Conservation (phyloP, 2,888 invertebrate genomes). For the Andrena marginata region DNA sequence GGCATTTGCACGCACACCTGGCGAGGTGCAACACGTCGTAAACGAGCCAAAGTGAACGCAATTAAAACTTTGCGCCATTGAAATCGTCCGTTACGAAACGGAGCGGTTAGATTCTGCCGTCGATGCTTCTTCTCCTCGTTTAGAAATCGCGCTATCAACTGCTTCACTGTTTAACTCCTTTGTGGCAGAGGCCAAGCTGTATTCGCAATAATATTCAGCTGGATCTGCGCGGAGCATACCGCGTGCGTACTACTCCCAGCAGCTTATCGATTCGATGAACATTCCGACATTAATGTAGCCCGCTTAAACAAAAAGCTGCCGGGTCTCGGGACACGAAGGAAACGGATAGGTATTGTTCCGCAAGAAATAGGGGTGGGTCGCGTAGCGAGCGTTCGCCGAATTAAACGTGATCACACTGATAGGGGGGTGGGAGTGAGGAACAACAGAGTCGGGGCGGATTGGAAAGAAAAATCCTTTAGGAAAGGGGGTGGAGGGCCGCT, state of each 20-base stretch:
- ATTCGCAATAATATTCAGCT: not conserved
- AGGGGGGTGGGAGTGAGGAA: not conserved
- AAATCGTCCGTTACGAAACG: conserved; percentile 10
- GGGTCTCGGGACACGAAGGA: not conserved
- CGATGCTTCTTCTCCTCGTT: conserved; percentile 2
- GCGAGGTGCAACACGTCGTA: conserved; percentile 12
- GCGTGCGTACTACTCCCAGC: not conserved
- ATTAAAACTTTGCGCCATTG: conserved; percentile 45
- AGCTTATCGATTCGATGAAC: conserved; percentile 13
- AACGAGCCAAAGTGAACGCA: conserved; percentile 13
- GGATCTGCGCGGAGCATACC: not conserved
- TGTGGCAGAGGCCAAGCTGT: not conserved
- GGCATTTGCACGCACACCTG: conserved; percentile 37
- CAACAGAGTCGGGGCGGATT: not conserved
- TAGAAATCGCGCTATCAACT: not conserved
- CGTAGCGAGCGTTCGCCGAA: not conserved
- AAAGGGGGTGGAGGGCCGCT: not conserved
- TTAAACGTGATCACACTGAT: not conserved
- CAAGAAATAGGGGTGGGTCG: not conserved
- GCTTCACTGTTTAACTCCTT: not conserved
- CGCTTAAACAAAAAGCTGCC: not conserved
- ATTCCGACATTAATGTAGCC: conserved; percentile 5
- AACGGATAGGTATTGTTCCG: not conserved
- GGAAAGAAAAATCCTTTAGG: not conserved
- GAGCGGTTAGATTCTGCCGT: not conserved